Evolutionary conservation across 2,113 vertebrate species (phyloP).

Genomic region (Coreoperca whiteheadi): DNA sequence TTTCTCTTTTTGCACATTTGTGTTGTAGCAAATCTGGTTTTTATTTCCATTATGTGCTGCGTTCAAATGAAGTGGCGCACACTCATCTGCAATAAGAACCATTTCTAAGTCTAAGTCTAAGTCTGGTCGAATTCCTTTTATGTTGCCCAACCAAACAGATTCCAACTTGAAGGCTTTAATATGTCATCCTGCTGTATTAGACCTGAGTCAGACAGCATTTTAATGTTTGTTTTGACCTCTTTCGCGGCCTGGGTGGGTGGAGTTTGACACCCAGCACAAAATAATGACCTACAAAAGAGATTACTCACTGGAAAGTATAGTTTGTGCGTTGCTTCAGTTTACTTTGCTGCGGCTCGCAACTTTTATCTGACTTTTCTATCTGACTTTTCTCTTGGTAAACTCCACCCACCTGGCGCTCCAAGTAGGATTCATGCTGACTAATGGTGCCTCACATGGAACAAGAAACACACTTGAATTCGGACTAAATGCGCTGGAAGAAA

Average conservation of each 20-base stretch:
- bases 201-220: slow-evolving; percentile 22
- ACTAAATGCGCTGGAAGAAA: neutral
- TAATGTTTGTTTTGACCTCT: slow-evolving; percentile 38
- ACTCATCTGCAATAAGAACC: accelerated
- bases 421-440: slow-evolving; percentile 41
- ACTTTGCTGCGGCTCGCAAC: slow-evolving; percentile 10
- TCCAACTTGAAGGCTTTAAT: neutral
- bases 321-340: slow-evolving; percentile 1
- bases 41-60: neutral
- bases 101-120: neutral
- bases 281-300: slow-evolving; percentile 44
- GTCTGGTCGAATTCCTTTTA: neutral
- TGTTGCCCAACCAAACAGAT: neutral
- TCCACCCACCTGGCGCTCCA: slow-evolving; percentile 48
- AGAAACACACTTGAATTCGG: slow-evolving; percentile 27
- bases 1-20: no score
- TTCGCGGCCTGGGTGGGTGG: slow-evolving; percentile 22
- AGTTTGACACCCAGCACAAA: slow-evolving; percentile 21
- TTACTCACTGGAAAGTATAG: slow-evolving; percentile 65
- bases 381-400: slow-evolving; percentile 47
- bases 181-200: neutral
- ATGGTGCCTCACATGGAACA: slow-evolving; percentile 26
- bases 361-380: slow-evolving; percentile 47
- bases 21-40: neutral
- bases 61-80: neutral